A percentile compares a stretch with the other conserved stretches of the same genome.
Conservation (phyloP, 2,888 invertebrate genomes). For the Leptopterna dolabrata region DNA sequence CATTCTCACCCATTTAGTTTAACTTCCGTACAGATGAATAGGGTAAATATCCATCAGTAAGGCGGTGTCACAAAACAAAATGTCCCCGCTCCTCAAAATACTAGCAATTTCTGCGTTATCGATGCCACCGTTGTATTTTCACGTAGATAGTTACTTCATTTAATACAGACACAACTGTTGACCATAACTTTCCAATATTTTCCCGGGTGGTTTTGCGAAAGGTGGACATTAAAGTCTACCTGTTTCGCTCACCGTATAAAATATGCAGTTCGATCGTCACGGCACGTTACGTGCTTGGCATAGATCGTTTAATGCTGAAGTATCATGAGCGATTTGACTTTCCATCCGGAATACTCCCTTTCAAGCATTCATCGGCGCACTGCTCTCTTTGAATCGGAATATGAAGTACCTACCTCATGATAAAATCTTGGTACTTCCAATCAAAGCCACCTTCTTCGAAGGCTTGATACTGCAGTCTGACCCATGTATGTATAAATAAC, state of each 20-base stretch:
- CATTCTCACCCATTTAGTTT: too few species aligned
- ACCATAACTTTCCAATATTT: not conserved
- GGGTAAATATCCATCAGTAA: too few species aligned
- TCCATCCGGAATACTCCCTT: not conserved
- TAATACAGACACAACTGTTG: not conserved
- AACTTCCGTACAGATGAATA: too few species aligned
- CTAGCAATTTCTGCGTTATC: too few species aligned
- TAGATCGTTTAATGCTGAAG: not conserved
- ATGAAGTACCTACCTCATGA: not conserved
- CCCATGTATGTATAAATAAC: not conserved
- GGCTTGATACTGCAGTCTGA: not conserved
- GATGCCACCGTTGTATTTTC: too few species aligned
- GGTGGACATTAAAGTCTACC: not conserved
- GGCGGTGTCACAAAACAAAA: too few species aligned
- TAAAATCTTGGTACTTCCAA: not conserved
- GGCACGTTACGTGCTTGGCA: conserved; percentile 6
- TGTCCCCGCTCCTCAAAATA: too few species aligned
- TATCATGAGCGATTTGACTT: not conserved
- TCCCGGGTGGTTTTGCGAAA: not conserved
- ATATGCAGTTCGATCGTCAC: not conserved
- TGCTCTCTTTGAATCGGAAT: not conserved
- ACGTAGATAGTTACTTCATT: too few species aligned
- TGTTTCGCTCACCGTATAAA: not conserved
- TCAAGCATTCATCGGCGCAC: not conserved
- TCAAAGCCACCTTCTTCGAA: not conserved